phyloP scores from a whole-genome alignment of 2,797 vertebrate genomes.

The Nothura maculosa region DNA sequence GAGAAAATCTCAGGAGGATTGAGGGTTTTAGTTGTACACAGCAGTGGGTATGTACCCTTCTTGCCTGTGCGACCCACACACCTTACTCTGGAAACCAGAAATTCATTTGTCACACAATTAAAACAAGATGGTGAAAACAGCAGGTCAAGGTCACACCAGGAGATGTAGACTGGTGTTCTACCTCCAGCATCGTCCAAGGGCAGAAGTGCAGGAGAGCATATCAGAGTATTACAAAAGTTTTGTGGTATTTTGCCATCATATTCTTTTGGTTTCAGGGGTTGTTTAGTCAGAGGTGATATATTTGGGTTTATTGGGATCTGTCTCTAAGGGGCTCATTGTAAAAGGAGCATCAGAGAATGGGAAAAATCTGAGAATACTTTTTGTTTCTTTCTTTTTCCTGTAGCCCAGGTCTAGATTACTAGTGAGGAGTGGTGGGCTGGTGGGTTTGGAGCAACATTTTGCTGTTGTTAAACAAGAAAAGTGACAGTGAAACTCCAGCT shows the following conservation, averaged over 20 bases:
- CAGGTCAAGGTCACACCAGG: neutral
- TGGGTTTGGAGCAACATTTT: slow-evolving; percentile 53
- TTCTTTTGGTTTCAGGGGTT: neutral
- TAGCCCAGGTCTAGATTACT: neutral
- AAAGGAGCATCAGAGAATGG: neutral
- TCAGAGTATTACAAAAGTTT: neutral
- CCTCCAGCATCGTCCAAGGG: neutral
- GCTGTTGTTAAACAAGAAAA: slow-evolving; percentile 54
- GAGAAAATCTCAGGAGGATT: neutral
- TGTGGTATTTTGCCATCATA: neutral
- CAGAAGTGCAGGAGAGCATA: neutral
- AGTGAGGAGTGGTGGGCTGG: accelerated
- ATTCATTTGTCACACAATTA: neutral
- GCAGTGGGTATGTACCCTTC: neutral
- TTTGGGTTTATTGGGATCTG: neutral
- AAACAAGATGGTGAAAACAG: neutral
- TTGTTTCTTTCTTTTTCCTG: neutral
- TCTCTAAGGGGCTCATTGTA: neutral
- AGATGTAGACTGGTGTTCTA: neutral
- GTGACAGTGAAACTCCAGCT: slow-evolving; percentile 48
- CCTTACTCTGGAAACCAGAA: neutral
- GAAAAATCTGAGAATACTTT: neutral
- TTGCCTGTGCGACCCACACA: neutral
- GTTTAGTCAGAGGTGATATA: neutral
- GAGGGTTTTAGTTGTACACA: neutral